Evolutionary conservation across 2,797 vertebrate species (phyloP).

Genomic region (Danio tinwini): DNA sequence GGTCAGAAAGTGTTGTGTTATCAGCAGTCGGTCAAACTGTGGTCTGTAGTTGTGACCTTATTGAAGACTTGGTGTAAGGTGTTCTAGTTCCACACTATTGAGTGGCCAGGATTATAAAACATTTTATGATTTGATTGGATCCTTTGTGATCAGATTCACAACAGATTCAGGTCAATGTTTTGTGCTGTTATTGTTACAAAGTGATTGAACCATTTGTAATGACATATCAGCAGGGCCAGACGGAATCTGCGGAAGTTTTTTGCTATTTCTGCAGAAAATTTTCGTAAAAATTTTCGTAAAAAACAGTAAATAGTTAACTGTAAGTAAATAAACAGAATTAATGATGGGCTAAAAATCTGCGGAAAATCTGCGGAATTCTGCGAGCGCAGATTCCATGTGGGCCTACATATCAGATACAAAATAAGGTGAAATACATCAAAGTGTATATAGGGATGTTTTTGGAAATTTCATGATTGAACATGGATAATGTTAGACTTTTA

Average conservation of each 20-base stretch:
- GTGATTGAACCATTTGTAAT: conserved; percentile 9
- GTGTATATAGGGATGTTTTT: neutral
- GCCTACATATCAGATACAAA: neutral
- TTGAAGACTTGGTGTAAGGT: conserved; percentile 3
- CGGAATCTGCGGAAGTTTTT: too few relatives aligned
- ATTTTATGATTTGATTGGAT: conserved; percentile 30
- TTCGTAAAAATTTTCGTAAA: too few relatives aligned
- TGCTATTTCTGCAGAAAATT: too few relatives aligned
- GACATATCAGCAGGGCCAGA: too few relatives aligned
- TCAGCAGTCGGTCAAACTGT: conserved; percentile 20
- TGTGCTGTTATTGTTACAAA: neutral
- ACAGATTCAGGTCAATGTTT: neutral
- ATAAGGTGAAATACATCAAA: neutral
- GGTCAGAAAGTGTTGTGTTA: conserved; percentile 33
- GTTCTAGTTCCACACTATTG: conserved; percentile 24
- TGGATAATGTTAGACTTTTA: neutral
- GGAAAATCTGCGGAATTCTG: too few relatives aligned
- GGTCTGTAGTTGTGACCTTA: conserved; percentile 35
- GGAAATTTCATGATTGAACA: neutral
- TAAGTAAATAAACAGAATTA: too few relatives aligned
- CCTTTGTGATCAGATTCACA: neutral
- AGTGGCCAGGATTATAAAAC: conserved; percentile 40
- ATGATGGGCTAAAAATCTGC: too few relatives aligned
- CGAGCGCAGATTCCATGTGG: too few relatives aligned
- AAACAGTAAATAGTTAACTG: too few relatives aligned